Base-by-base conservation (phyloP, 2,113 vertebrate genomes). In the Ictidomys tridecemlineatus region DNA sequence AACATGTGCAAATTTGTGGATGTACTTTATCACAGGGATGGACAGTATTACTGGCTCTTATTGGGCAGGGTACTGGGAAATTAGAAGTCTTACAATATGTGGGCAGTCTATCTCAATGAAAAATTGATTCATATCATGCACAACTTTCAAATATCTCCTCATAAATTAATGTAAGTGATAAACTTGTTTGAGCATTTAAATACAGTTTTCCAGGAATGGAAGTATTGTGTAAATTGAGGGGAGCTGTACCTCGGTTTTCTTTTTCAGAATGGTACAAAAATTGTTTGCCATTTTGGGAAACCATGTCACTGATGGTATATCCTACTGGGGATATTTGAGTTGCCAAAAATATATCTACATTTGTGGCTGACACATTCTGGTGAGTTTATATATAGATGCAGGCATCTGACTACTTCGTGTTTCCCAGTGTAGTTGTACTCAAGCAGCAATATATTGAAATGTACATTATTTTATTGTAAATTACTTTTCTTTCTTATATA, bases 251-350 rank as follows among this genome's bases (percentile, higher is more conserved):
- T 85, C 67, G 22, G 22, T 88, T 97, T 51, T 51, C 13, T 51
- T 51, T 51, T 51, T 51, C 30, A 32, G 28, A 63, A 85, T 30
- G n/a, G 94, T 79, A 88, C 8, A 94, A 84, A 88, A 79, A 37
- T 72, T 85, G 28, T 74, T 96, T 53, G n/a, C 58, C 42, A 72
- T 63, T 91, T 91, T 93, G 53, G 45, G 93, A 90, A 90, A 39
- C 51, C 5, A 2, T 63, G 26, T 51, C 34, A 48, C 69, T 89
- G 42, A 30, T 53, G 26, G 74, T 13, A 13, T n/a, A 56, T 77
- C 58, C 45, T 87, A 26, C 42, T 89, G 70, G 67, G 28, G 51
- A 45, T 78, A 42, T 65, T 22, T 73, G n/a, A 78, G 37, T 67
- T 96, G 45, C 63, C 37, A 72, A 91, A 97, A 94, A 45, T 2